Evolutionary conservation across 2,113 vertebrate species (phyloP).

Genomic region (Prionailurus bengalensis): DNA sequence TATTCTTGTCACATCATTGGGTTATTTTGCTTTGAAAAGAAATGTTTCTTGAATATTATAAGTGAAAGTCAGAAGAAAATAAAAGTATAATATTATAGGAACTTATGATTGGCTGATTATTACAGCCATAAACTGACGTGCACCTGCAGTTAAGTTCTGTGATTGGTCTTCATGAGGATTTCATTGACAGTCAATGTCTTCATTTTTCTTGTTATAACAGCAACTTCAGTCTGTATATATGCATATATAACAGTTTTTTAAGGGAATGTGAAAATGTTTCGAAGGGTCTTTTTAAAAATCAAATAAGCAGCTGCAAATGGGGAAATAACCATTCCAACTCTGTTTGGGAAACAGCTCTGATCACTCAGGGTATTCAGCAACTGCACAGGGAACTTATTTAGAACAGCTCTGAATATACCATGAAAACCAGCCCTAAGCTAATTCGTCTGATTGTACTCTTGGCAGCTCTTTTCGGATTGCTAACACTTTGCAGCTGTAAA

Average conservation of each 20-base stretch:
- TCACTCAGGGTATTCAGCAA: constrained; percentile 84
- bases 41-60: constrained; percentile 23
- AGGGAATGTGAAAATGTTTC: constrained; percentile 81
- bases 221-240: constrained; percentile 32
- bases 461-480: constrained; percentile 81
- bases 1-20: not conserved
- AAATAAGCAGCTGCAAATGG: constrained; percentile 85
- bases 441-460: constrained; percentile 83
- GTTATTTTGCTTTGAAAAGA: constrained; percentile 57
- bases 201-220: constrained; percentile 63
- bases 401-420: constrained; percentile 79
- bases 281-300: constrained; percentile 83
- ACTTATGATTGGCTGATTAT: constrained; percentile 33
- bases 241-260: constrained; percentile 78
- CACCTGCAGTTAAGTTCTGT: constrained; percentile 57
- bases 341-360: constrained; percentile 84
- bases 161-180: constrained; percentile 49
- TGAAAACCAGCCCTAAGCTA: constrained; percentile 75
- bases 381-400: constrained; percentile 79
- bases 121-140: constrained; percentile 14
- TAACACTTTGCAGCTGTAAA: constrained; percentile 85
- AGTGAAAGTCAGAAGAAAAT: constrained; percentile 22
- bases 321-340: constrained; percentile 79
- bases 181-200: constrained; percentile 55
- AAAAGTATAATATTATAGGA: not conserved